Evolutionary conservation across 2,888 invertebrate genomes (phyloP), one percentile per base, ranked within the genome.

Genomic region (Bellardia pandia): DNA sequence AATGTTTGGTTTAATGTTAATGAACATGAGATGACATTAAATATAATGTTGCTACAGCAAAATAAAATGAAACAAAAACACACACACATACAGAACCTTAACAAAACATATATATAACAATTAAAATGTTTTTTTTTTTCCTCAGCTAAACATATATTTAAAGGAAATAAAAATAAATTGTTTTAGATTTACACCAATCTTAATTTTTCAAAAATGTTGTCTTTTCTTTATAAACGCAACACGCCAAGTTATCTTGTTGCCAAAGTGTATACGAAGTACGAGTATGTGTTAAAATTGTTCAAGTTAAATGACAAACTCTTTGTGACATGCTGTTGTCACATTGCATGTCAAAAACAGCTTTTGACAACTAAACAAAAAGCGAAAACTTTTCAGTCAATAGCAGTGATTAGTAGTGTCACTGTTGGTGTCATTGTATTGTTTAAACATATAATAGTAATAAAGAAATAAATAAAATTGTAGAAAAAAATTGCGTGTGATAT

Each of bases 351-450:
- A 83, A 74, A 77, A 62, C 48, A 45, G 33, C 66, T 42, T 72
- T 64, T 75, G 79, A 83, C 79, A 83, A 86, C 78, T 79, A 66
- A 85, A 76, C 75, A 80, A 75, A 80, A 79, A 75, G 75, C 85
- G 79, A 80, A 85, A 85, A 75, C 68, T 56, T 77, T 80, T 69
- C 75, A 85, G 69, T 71, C 85, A 75, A 80, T 80, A 62, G 40
- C 51, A 53, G 77, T 87, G 86, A 74, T 87, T 76, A 81, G 74
- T 62, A 77, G 72, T 87, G 86, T 87, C 87, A 87, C 81, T 81
- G 85, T 75, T 85, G 87, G 87, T 87, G 87, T 87, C 77, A 78
- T 66, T 84, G 48, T 62, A 62, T 75, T 80, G 56, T 85, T 75
- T 45, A 9, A 60, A 45, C 23, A 68, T 53, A 30, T 23, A 9